phyloP scores from a whole-genome alignment of 1,140 invertebrate genomes.

The Colletes gigas region DNA sequence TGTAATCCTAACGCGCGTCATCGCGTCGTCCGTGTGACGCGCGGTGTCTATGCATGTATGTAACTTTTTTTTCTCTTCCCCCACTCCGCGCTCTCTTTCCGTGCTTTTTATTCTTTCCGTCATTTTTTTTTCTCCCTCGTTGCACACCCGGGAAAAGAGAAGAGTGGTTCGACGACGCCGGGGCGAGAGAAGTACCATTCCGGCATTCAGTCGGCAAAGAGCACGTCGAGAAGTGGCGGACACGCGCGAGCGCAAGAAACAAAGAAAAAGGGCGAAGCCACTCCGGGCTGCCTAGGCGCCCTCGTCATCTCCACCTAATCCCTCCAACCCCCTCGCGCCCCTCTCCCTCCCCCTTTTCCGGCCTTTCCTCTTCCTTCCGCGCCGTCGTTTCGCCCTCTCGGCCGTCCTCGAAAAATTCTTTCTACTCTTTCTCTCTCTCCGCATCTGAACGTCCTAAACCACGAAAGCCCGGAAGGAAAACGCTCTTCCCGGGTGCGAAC shows the following conservation, averaged over 20 bases:
- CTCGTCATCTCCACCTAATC: constrained; percentile 16
- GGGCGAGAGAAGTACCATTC: constrained; percentile 61
- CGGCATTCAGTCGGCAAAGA: constrained; percentile 59
- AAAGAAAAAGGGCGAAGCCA: constrained; percentile 55
- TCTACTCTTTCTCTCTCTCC: not conserved
- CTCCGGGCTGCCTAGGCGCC: constrained; percentile 19
- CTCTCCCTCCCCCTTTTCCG: not conserved
- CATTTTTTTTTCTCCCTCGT: constrained; percentile 53
- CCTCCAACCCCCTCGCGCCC: not conserved
- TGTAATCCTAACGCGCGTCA: constrained; percentile 63
- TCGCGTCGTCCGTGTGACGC: constrained; percentile 65
- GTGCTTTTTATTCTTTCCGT: not conserved
- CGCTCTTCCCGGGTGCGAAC: constrained; percentile 69
- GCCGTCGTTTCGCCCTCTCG: constrained; percentile 12
- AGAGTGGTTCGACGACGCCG: constrained; percentile 52
- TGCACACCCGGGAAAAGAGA: constrained; percentile 69
- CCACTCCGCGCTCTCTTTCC: constrained; percentile 5
- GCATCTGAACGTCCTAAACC: constrained; percentile 37
- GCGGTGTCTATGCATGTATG: constrained; percentile 52
- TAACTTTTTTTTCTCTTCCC: constrained; percentile 34
- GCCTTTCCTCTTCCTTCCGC: constrained; percentile 9
- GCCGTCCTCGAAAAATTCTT: not conserved
- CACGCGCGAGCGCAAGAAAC: constrained; percentile 36
- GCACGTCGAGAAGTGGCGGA: constrained; percentile 54
- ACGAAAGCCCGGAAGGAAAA: constrained; percentile 48